A percentile compares a stretch with the other conserved stretches of the same genome.
Conservation (phyloP, 2,113 vertebrate species). For the Drymodes brunneopygia region DNA sequence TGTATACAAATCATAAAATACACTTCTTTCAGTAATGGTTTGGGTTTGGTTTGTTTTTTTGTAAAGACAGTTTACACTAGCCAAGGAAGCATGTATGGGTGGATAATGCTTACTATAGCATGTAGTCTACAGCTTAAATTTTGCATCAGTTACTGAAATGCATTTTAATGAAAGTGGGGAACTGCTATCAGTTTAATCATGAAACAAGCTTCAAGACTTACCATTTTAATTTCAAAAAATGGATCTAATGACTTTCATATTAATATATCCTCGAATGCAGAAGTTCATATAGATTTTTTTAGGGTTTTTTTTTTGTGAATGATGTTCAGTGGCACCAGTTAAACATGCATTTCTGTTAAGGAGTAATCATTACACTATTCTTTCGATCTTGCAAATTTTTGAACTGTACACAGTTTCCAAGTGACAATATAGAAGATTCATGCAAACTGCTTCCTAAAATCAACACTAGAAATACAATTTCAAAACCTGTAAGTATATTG, state of each 20-base stretch:
- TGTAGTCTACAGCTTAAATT: constrained; percentile 30
- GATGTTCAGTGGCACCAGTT: constrained; percentile 59
- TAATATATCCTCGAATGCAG: constrained; percentile 49
- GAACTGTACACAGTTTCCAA: background rate
- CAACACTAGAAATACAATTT: background rate
- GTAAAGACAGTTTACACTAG: constrained; percentile 1
- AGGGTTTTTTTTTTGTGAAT: background rate
- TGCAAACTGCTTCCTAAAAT: background rate
- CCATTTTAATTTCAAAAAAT: background rate
- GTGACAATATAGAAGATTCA: background rate
- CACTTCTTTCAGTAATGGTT: constrained; percentile 18
- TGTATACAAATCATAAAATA: constrained; percentile 36
- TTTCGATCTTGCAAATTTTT: background rate
- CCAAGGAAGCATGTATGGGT: constrained; percentile 20
- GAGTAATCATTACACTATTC: background rate
- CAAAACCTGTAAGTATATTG: background rate
- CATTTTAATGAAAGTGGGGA: constrained; percentile 46
- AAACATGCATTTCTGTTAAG: background rate
- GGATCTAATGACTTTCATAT: constrained; percentile 13
- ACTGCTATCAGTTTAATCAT: background rate
- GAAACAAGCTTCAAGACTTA: constrained; percentile 31
- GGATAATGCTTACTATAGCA: background rate
- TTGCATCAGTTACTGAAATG: constrained; percentile 50
- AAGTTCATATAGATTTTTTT: constrained; percentile 24
- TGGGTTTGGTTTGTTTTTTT: background rate